phyloP scores from a whole-genome alignment of 2,888 invertebrate species.

The Scaptomyza reducta region DNA sequence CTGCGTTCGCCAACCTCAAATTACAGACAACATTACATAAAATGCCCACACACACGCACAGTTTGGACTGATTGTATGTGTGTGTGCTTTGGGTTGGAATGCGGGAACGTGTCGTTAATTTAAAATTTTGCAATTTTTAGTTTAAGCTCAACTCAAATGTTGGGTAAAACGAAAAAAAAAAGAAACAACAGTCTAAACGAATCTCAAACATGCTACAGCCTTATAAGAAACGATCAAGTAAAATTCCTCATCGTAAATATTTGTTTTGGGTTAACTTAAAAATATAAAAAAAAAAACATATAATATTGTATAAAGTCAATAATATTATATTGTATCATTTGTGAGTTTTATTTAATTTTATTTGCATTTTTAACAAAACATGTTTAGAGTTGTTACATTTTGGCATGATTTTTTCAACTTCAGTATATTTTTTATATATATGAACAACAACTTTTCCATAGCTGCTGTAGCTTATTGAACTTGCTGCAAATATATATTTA shows the following conservation, averaged over 20 bases:
- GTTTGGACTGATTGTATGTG: constrained; percentile 18
- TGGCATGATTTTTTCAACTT: too few relatives aligned
- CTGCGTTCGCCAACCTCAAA: constrained; percentile 71
- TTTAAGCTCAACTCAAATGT: constrained; percentile 47
- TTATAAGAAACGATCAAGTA: background rate
- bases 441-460: too few relatives aligned
- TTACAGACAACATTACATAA: constrained; percentile 71
- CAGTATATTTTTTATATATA: too few relatives aligned
- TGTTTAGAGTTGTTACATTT: too few relatives aligned
- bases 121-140: constrained; percentile 73
- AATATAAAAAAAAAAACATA: background rate
- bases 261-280: background rate
- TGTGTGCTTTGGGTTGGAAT: constrained; percentile 26
- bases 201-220: constrained; percentile 15
- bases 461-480: too few relatives aligned
- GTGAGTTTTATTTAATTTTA: too few relatives aligned
- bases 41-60: constrained; percentile 42
- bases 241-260: background rate
- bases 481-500: too few relatives aligned
- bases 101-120: constrained; percentile 49
- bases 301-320: background rate
- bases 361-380: too few relatives aligned
- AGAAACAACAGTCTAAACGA: constrained; percentile 34
- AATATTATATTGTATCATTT: background rate
- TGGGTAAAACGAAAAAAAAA: constrained; percentile 4